Percentiles rank a stretch among this genome's conserved stretches.
Evolutionary conservation across 1,140 invertebrate genomes (phyloP).

Genomic region (Lutraria rhynchaena): DNA sequence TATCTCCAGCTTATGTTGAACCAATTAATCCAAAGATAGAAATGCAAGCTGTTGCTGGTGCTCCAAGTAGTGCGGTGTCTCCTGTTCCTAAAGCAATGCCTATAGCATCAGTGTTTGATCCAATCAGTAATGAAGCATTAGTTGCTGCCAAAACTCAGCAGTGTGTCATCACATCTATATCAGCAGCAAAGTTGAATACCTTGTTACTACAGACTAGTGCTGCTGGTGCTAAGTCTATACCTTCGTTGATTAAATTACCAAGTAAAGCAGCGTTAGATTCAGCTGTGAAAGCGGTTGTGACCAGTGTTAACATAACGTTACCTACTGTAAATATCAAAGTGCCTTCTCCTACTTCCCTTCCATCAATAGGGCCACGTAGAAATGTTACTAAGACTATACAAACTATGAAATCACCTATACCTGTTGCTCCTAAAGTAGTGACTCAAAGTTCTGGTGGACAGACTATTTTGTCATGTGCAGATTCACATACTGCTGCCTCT

Average conservation of each 20-base stretch:
- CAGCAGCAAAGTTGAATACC: conserved; percentile 56
- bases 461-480: conserved; percentile 28
- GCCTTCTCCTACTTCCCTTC: conserved; percentile 71
- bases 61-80: not conserved
- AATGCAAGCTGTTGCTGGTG: not conserved
- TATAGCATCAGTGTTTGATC: not conserved
- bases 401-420: conserved; percentile 72
- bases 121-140: not conserved
- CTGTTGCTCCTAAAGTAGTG: conserved; percentile 61
- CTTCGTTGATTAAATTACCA: conserved; percentile 52
- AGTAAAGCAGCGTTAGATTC: conserved; percentile 58
- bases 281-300: conserved; percentile 54
- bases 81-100: not conserved
- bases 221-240: conserved; percentile 55
- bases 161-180: conserved; percentile 59
- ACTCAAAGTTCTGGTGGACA: conserved; percentile 42
- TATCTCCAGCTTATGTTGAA: not conserved
- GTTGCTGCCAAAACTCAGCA: conserved; percentile 21
- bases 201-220: conserved; percentile 53
- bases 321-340: conserved; percentile 75
- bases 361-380: conserved; percentile 67
- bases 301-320: conserved; percentile 63
- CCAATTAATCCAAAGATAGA: not conserved
- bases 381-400: conserved; percentile 71
- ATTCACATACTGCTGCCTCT: conserved; percentile 13